phyloP scores from a whole-genome alignment of 2,888 invertebrate species.

The Coenonympha glycerion region DNA sequence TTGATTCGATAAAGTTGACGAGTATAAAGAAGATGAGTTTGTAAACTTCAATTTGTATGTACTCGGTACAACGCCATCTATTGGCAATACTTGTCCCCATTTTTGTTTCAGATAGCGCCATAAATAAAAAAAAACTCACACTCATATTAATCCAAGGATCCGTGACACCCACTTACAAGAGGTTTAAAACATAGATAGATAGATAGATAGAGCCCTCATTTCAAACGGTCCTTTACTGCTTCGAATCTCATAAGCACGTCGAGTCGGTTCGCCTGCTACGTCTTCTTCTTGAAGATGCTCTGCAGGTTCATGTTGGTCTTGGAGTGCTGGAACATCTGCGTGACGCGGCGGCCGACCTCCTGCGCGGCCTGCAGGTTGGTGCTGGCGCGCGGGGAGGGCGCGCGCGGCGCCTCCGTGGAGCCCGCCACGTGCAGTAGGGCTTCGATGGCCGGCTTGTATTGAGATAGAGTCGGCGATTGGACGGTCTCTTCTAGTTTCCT shows the following conservation, averaged over 20 bases:
- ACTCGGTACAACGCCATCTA: no score
- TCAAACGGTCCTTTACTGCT: no score
- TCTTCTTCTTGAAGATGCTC: conserved; percentile 71
- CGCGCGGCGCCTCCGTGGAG: conserved; percentile 30
- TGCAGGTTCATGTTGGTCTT: conserved; percentile 67
- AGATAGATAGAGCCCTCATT: no score
- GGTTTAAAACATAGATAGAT: no score
- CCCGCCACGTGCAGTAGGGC: conserved; percentile 55
- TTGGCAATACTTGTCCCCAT: no score
- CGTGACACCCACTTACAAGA: no score
- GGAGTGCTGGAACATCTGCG: conserved; percentile 69
- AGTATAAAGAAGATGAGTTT: no score
- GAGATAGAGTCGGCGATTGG: conserved; percentile 49
- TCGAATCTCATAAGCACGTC: background rate
- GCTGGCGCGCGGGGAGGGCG: conserved; percentile 38
- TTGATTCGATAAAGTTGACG: no score
- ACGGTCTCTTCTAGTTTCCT: conserved; percentile 65
- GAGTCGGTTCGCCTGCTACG: conserved; percentile 36
- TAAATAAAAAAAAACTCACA: no score
- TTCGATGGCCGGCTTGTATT: conserved; percentile 61
- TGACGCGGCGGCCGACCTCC: conserved; percentile 64
- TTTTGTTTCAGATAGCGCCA: no score
- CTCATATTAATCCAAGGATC: no score
- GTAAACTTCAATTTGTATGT: no score
- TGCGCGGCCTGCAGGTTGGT: conserved; percentile 57